Evolutionary conservation across 2,888 invertebrate genomes (phyloP), one percentile per base, ranked within the genome.

Genomic region (Limenitis camilla): DNA sequence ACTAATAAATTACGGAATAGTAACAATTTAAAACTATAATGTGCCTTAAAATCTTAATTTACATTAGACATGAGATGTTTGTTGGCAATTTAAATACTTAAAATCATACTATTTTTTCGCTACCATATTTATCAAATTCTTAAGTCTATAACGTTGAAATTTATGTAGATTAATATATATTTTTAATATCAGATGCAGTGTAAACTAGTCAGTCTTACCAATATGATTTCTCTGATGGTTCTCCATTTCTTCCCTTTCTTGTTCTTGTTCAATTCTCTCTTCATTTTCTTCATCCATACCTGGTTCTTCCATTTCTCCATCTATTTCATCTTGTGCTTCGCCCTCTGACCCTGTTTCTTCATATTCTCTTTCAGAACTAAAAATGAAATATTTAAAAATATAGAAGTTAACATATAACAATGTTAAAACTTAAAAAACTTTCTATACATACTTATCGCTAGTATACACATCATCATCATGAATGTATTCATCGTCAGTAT

Each of bases 271-370:
- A 33, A 80, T 60, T 66, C 78, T 74, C 35, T 78, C 79, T 44
- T 70, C 66, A 6, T 62, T 66, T 45, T 75, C 74, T 35, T 77
- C 79, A 5, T 68, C 72, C 36, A 73, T 73, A 57, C 35, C 35
- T 8, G 76, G 78, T 47, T 80, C 88, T 68, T 88, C 89, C 50
- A 68, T 68, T 66, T 79, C 87, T 62, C 72, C 81, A 51, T 89
- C 89, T 54, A 75, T 68, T 55, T 93, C 94, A 40, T 91, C 93
- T 62, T 91, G 89, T 27, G 92, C 91, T 71, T 93, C 93, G 35
- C 90, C 90, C 66, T 93, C 92, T 27, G 92, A 94, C 61, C 91
- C 91, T 47, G 90, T 91, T 65, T 92, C 94, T 59, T 92, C 88
- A 43, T 88, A 88, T 56, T 88, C 94, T 71, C 93, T 91, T 61